Percentiles rank a stretch among this genome's conserved stretches.
Evolutionary conservation across 2,888 invertebrate genomes (phyloP).

Genomic region (Onthophagus sagittarius): DNA sequence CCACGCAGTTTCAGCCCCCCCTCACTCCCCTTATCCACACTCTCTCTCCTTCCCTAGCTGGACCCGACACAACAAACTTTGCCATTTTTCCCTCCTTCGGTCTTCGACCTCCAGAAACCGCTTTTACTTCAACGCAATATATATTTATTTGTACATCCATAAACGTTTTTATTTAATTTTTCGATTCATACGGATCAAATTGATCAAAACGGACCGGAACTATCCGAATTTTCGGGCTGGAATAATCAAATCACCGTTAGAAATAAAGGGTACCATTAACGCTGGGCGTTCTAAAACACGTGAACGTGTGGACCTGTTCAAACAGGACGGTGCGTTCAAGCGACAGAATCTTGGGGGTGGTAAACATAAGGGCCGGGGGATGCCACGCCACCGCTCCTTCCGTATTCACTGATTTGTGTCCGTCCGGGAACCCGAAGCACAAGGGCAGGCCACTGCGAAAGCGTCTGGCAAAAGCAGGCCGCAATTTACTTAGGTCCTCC

Average conservation of each 20-base stretch:
- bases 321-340: slow-evolving; percentile 17
- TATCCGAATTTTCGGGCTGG: too few relatives aligned
- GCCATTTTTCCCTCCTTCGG: slow-evolving; percentile 22
- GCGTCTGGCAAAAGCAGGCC: slow-evolving; percentile 42
- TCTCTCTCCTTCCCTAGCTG: slow-evolving; percentile 16
- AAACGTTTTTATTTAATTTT: too few relatives aligned
- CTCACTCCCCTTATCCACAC: not conserved
- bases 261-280: slow-evolving; percentile 6
- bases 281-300: slow-evolving; percentile 4
- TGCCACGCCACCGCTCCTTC: slow-evolving; percentile 16
- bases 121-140: not conserved
- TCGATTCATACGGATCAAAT: too few relatives aligned
- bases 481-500: slow-evolving; percentile 48
- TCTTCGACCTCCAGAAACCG: slow-evolving; percentile 22
- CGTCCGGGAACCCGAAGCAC: slow-evolving; percentile 25
- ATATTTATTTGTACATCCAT: not conserved
- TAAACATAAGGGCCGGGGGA: not conserved
- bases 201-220: too few relatives aligned
- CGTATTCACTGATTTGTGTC: slow-evolving; percentile 28
- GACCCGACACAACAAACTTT: slow-evolving; percentile 39
- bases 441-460: slow-evolving; percentile 31
- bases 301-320: slow-evolving; percentile 21
- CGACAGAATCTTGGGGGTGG: not conserved
- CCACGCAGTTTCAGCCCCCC: slow-evolving; percentile 39
- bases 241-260: not conserved